Conservation (phyloP, 2,888 invertebrate species). For the Euspilapteryx auroguttella region DNA sequence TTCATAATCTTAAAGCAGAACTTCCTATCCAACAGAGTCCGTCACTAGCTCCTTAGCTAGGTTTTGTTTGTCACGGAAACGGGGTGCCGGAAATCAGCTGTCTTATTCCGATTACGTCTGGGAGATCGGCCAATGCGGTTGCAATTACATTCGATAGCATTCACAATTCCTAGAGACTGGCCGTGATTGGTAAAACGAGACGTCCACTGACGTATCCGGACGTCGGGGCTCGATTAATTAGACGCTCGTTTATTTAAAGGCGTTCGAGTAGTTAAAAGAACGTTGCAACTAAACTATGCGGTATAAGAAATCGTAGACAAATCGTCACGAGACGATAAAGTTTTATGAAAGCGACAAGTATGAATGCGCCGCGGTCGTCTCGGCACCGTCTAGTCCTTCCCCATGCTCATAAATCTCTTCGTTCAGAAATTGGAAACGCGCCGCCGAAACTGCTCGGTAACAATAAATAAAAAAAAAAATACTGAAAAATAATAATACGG, state of each 20-base stretch:
- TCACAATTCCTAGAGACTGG: conserved; percentile 16
- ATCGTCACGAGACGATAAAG: too few relatives aligned
- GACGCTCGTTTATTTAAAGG: too few relatives aligned
- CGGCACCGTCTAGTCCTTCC: conserved; percentile 30
- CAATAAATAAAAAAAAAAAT: too few relatives aligned
- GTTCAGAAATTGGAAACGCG: conserved; percentile 43
- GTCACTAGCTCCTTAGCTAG: conserved; percentile 3
- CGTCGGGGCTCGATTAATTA: too few relatives aligned
- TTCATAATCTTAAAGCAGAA: too few relatives aligned
- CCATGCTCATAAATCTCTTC: conserved; percentile 38
- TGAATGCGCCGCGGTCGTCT: too few relatives aligned
- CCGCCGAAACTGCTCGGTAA: too few relatives aligned
- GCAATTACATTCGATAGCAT: conserved; percentile 37
- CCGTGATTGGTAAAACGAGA: conserved; percentile 33
- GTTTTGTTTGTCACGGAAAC: conserved; percentile 8
- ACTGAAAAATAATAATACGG: conserved; percentile 45
- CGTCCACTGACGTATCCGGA: conserved; percentile 2
- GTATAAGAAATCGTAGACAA: too few relatives aligned
- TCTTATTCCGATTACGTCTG: conserved; percentile 37
- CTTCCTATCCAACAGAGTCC: conserved; percentile 2
- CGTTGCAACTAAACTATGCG: too few relatives aligned
- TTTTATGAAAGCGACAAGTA: too few relatives aligned
- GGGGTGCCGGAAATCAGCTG: conserved; percentile 48
- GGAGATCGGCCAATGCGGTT: conserved; percentile 43
- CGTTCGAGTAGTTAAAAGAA: too few relatives aligned